Conservation (phyloP, 2,797 vertebrate genomes). For the Scolopax rusticola region DNA sequence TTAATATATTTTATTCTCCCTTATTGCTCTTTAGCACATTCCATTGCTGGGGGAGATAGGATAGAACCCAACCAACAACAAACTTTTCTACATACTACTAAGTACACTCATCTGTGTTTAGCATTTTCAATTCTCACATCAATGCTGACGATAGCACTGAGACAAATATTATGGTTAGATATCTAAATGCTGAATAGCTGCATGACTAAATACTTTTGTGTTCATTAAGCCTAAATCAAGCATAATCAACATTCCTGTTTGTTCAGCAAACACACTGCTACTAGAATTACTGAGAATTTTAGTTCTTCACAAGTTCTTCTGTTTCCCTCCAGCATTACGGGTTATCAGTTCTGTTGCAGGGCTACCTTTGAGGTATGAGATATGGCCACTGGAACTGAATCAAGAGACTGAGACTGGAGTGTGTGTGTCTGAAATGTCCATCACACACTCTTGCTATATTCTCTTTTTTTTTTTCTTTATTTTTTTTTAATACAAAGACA, state of each 20-base stretch:
- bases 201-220: conserved; percentile 25
- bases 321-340: neutral
- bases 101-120: neutral
- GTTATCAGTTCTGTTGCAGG: neutral
- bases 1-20: neutral
- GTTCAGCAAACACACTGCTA: neutral
- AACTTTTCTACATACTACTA: neutral
- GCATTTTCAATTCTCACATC: neutral
- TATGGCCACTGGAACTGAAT: neutral
- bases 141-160: neutral
- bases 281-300: neutral
- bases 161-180: conserved; percentile 33
- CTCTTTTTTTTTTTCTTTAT: neutral
- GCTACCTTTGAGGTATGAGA: neutral
- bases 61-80: neutral
- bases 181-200: conserved; percentile 22
- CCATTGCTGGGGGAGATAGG: fast-evolving
- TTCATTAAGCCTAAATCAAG: conserved; percentile 15
- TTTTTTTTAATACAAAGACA: neutral
- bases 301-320: neutral
- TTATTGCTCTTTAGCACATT: neutral
- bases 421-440: neutral
- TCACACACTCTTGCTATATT: neutral
- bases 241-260: conserved; percentile 13
- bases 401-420: neutral